Percentiles rank a stretch among this genome's conserved stretches.
phyloP scores from a whole-genome alignment of 2,888 invertebrate species.

The Micropterix aruncella region DNA sequence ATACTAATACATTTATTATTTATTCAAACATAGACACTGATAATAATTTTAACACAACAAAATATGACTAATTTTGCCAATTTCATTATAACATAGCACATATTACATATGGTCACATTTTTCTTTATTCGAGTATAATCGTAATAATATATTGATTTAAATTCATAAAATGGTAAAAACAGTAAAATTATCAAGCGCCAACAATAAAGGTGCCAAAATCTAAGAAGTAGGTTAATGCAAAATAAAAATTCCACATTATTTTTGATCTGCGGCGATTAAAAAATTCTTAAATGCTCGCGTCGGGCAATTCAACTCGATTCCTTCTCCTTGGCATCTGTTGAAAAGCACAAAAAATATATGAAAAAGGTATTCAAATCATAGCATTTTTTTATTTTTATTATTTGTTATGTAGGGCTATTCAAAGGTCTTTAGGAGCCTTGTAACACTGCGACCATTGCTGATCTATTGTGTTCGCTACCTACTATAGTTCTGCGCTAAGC shows the following conservation, averaged over 20 bases:
- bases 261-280: not conserved
- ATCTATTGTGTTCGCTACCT: too few species aligned
- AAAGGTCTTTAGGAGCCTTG: too few species aligned
- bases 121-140: not conserved
- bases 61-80: not conserved
- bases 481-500: too few species aligned
- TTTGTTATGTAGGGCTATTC: too few species aligned
- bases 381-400: not conserved
- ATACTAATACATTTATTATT: not conserved
- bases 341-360: constrained; percentile 19
- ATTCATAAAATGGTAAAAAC: not conserved
- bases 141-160: not conserved
- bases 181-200: not conserved
- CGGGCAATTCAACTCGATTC: constrained; percentile 48
- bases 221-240: not conserved
- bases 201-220: not conserved
- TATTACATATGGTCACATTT: not conserved
- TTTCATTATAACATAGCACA: not conserved
- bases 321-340: constrained; percentile 56
- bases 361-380: not conserved
- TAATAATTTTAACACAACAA: not conserved
- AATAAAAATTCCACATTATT: not conserved
- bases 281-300: not conserved
- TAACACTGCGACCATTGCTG: too few species aligned
- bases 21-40: not conserved